Conservation (phyloP, 2,797 vertebrate species). For the Diplodus sargus region DNA sequence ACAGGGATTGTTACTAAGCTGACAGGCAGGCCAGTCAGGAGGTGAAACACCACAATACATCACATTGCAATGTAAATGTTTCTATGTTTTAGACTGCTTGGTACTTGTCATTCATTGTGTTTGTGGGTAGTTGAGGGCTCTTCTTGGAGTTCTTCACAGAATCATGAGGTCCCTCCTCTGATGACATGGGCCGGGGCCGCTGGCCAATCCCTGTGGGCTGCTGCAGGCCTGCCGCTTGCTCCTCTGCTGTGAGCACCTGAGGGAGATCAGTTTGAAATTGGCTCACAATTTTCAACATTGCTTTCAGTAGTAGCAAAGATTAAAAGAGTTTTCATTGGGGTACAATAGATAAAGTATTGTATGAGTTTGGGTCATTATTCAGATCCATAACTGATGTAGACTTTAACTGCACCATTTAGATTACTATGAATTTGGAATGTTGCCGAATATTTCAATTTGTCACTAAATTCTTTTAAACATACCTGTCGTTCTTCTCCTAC, state of each 20-base stretch:
- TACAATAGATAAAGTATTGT: too few species aligned
- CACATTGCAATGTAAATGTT: not conserved
- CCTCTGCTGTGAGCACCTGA: slow-evolving; percentile 88
- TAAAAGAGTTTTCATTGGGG: too few species aligned
- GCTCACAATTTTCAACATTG: not conserved
- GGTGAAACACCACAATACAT: not conserved
- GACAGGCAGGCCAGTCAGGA: not conserved
- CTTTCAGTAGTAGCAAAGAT: too few species aligned
- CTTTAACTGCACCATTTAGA: not conserved
- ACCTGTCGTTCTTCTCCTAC: not conserved
- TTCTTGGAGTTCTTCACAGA: slow-evolving; percentile 35
- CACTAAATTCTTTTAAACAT: not conserved
- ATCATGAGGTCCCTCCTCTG: slow-evolving; percentile 48
- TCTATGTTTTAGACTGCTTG: not conserved
- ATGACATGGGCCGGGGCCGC: slow-evolving; percentile 85
- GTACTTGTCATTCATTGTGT: slow-evolving; percentile 49
- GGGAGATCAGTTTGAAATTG: not conserved
- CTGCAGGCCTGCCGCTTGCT: slow-evolving; percentile 88
- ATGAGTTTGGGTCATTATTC: not conserved
- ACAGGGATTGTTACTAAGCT: not conserved
- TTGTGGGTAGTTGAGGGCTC: slow-evolving; percentile 9
- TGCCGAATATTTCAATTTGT: not conserved
- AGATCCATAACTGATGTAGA: not conserved
- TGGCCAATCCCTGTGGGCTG: slow-evolving; percentile 97
- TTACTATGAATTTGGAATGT: not conserved